These are phyloP conservation scores for Gymnarchus niloticus DNA, from an alignment of 2,113 vertebrate species.

Conservation along the genomic window DNA sequence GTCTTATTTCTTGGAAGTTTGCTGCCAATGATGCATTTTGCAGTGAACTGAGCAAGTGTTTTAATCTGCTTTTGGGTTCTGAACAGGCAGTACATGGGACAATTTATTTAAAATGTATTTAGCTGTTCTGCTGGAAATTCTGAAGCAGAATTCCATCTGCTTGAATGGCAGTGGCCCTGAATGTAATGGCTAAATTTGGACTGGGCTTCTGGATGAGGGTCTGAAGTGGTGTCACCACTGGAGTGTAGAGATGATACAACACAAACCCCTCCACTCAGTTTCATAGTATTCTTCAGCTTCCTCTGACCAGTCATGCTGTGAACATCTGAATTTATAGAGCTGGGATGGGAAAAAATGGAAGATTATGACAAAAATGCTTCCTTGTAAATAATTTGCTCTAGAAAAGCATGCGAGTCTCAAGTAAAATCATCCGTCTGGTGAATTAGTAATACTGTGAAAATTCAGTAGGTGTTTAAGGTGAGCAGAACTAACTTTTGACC, in stretches of 20 bases:
- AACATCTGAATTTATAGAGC: neutral
- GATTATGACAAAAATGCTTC: neutral
- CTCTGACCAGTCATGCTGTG: neutral
- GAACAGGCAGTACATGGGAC: neutral
- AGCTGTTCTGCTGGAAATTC: neutral
- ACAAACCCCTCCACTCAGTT: too few relatives aligned
- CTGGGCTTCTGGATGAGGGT: neutral
- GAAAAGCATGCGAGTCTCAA: neutral
- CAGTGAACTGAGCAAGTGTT: neutral
- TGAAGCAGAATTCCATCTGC: neutral
- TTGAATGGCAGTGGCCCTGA: too few relatives aligned
- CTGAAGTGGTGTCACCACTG: too few relatives aligned
- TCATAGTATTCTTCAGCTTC: neutral
- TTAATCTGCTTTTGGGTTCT: neutral
- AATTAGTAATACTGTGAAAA: neutral
- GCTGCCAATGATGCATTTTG: neutral
- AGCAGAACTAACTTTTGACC: too few relatives aligned
- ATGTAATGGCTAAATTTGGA: too few relatives aligned
- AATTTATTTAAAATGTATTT: neutral
- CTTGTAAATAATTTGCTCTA: neutral
- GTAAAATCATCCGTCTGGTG: neutral
- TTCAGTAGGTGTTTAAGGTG: neutral
- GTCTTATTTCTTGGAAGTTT: neutral
- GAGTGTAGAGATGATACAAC: too few relatives aligned
- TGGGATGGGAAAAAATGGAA: neutral